Evolutionary conservation across 2,888 invertebrate genomes (phyloP), one percentile per base, ranked within the genome.

Genomic region (Galerucella calmariensis): DNA sequence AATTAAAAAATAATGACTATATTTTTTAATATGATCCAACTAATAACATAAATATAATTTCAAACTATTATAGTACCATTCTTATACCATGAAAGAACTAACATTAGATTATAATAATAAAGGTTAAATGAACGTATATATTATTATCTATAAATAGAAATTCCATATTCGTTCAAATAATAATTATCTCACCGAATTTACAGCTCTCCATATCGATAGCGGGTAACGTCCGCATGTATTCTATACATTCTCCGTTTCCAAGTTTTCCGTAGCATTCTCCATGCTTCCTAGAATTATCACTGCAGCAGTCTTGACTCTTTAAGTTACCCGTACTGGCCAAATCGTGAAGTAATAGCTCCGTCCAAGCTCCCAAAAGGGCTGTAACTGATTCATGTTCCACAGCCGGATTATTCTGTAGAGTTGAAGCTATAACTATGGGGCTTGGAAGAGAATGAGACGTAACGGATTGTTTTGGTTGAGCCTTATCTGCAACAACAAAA

Each of bases 341-440:
- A 83, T 95, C 95, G 76, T 92, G 92, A 80, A 93, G 89, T 35
- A 95, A 84, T 41, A 95, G 86, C 82, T 94, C 94, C 61, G 94
- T 93, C 95, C 95, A 95, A 0, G 94, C 92, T 0, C 94, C 94
- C 65, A 94, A 87, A 83, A 95, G 89, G 81, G 94, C 93, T 44
- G 94, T 94, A 48, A 95, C 92, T 79, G 93, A 94, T 80, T 93
- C 93, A 85, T 94, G 94, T 65, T 91, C 89, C 0, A 88, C 86
- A 16, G 90, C 88, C 44, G 90, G 88, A 20, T 91, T 89, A 75
- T 89, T 88, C 79, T 91, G 91, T 35, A 92, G 87, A 1, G 90
- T 89, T 2, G 91, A 89, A 2, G 92, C 89, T 2, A 92, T 90
- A 65, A 90, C 88, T 61, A 90, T 85, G 0, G 94, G 89, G 69